phyloP scores from a whole-genome alignment of 2,113 vertebrate genomes.

The Eretmodus cyanostictus region DNA sequence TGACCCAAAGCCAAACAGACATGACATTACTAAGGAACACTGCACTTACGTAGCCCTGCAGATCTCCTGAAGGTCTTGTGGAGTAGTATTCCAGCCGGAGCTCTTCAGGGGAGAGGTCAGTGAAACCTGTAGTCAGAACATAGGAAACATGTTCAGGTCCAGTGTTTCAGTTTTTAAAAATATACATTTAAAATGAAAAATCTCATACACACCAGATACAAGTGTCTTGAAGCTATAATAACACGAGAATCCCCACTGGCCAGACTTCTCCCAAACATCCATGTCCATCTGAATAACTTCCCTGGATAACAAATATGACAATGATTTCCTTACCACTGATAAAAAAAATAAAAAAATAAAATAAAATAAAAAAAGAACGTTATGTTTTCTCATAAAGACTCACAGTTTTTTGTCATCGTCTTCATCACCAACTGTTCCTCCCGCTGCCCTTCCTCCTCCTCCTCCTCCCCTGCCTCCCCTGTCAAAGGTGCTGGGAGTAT shows the following conservation, averaged over 20 bases:
- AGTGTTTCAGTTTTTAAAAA: neutral
- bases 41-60: constrained; percentile 80
- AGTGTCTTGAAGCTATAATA: constrained; percentile 72
- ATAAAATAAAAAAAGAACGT: neutral
- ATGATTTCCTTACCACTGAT: neutral
- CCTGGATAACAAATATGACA: constrained; percentile 54
- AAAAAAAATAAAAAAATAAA: neutral
- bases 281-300: constrained; percentile 82
- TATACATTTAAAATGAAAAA: neutral
- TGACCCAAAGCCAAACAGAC: neutral
- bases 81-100: constrained; percentile 83
- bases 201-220: constrained; percentile 78
- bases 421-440: constrained; percentile 56
- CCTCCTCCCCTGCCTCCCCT: constrained; percentile 51
- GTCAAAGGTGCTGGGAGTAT: constrained; percentile 23
- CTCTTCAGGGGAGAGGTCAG: constrained; percentile 87
- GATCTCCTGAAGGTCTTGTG: constrained; percentile 72
- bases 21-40: neutral
- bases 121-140: constrained; percentile 75
- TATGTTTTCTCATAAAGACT: constrained; percentile 42
- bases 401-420: constrained; percentile 81
- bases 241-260: constrained; percentile 88
- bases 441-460: constrained; percentile 15
- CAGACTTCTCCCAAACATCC: constrained; percentile 84
- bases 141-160: neutral